Base-by-base conservation (phyloP, 2,888 invertebrate species). In the Pegoplata infirma region DNA sequence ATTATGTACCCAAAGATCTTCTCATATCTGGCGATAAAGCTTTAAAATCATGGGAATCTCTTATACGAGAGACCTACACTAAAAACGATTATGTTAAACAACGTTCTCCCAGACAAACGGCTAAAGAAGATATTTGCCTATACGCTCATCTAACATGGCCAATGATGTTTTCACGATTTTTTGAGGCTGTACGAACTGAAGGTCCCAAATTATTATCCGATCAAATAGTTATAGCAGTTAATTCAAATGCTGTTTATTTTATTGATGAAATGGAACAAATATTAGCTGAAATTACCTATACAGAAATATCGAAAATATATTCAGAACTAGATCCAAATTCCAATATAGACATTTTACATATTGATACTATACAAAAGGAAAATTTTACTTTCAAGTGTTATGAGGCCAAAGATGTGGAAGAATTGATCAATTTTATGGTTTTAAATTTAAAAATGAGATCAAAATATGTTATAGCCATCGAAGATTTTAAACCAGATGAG, bases 91-190 rank as follows among this genome's bases (percentile, higher is more conserved):
- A 94, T 85, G 93, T 95, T 5, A 92, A 93, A 84, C 93, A 94
- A 63, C 91, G 91, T 83, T 90, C 92, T 19, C 92, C 94, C 56
- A 90, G 92, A 3, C 87, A 93, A 21, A 92, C 93, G 82, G 96
- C 96, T 19, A 96, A 96, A 88, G 96, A 96, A 89, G 97, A 98
- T 86, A 94, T 98, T 64, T 97, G 98, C 0, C 94, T 94, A 84
- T 98, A 95, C 89, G 95, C 97, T 1, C 97, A 97, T 90, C 91
- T 95, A 79, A 96, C 96, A 83, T 98, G 98, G 98, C 97, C 98
- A 0, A 93, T 98, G 88, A 90, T 98, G 5, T 98, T 98, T 89
- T 98, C 98, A 0, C 92, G 96, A 85, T 98, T 98, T 89, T 98
- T 95, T 86, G 98, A 98, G 90, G 97, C 96, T 0, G 91, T 94